Percentiles rank a stretch among this genome's conserved stretches.
phyloP scores from a whole-genome alignment of 2,888 invertebrate genomes.

The Polyommatus iphigenia region DNA sequence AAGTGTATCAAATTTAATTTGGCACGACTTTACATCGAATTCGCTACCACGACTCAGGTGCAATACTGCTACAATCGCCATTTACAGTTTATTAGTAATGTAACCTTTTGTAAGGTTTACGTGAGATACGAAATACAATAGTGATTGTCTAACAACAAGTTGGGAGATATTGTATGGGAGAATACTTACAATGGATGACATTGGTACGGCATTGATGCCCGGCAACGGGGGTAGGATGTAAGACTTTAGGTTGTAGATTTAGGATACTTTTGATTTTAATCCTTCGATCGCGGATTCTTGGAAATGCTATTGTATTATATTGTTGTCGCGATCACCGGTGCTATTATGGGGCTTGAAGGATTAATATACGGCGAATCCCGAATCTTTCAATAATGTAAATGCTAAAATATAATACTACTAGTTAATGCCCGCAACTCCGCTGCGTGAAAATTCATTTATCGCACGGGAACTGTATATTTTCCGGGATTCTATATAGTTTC shows the following conservation, averaged over 20 bases:
- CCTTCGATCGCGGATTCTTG: no score
- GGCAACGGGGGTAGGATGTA: not conserved
- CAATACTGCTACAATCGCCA: not conserved
- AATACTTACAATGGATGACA: conserved; percentile 17
- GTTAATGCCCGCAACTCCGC: no score
- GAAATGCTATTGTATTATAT: no score
- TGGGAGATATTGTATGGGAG: conserved; percentile 30
- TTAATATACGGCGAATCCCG: not conserved
- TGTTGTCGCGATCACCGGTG: no score
- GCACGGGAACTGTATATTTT: no score
- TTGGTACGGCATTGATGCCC: not conserved
- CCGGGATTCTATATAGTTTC: no score
- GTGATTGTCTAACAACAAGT: conserved; percentile 19
- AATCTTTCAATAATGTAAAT: no score
- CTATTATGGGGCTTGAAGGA: no score
- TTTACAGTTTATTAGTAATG: not conserved
- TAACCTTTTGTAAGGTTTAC: conserved; percentile 17
- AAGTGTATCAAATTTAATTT: not conserved
- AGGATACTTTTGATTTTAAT: not conserved
- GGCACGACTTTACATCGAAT: conserved; percentile 7
- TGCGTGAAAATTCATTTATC: no score
- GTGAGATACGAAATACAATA: conserved; percentile 25
- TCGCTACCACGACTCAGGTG: not conserved
- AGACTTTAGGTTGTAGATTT: not conserved
- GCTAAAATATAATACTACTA: no score